These are phyloP conservation scores for Cinclus cinclus DNA, from an alignment of 2,113 vertebrate genomes.

Conservation along the genomic window DNA sequence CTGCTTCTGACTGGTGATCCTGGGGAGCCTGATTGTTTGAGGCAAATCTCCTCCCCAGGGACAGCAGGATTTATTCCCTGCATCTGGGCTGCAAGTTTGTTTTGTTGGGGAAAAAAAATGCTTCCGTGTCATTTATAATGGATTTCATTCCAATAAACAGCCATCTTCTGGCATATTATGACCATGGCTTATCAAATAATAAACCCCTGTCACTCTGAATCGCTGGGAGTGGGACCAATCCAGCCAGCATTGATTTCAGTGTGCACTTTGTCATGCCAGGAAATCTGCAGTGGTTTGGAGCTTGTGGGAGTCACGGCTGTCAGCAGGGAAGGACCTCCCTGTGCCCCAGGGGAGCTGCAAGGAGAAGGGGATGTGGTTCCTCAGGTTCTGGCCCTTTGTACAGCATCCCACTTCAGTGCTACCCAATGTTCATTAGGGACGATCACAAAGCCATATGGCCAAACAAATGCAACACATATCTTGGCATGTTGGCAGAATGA, in stretches of 20 bases:
- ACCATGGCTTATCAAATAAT: conserved; percentile 25
- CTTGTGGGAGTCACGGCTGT: not conserved
- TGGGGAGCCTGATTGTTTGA: not conserved
- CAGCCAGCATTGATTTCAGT: not conserved
- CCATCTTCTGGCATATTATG: not conserved
- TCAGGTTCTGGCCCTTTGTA: conserved; percentile 39
- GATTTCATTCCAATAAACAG: conserved; percentile 16
- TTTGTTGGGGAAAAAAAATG: not conserved
- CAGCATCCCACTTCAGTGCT: not conserved
- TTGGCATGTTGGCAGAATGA: conserved; percentile 21
- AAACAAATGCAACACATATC: not conserved
- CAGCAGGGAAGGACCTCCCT: not conserved
- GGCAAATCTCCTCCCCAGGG: not conserved
- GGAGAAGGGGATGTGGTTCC: conserved; percentile 50
- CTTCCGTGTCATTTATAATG: conserved; percentile 3
- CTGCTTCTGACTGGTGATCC: not conserved
- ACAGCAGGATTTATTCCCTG: conserved; percentile 23
- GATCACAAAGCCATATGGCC: conserved; percentile 65
- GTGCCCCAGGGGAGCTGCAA: not conserved
- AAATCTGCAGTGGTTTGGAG: not conserved
- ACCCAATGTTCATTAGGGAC: conserved; percentile 37
- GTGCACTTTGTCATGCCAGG: not conserved
- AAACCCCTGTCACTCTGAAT: conserved; percentile 16
- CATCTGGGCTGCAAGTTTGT: not conserved
- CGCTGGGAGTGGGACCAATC: not conserved